These are phyloP conservation scores for Hoplias malabaricus DNA, from an alignment of 2,113 vertebrate species.

Conservation along the genomic window DNA sequence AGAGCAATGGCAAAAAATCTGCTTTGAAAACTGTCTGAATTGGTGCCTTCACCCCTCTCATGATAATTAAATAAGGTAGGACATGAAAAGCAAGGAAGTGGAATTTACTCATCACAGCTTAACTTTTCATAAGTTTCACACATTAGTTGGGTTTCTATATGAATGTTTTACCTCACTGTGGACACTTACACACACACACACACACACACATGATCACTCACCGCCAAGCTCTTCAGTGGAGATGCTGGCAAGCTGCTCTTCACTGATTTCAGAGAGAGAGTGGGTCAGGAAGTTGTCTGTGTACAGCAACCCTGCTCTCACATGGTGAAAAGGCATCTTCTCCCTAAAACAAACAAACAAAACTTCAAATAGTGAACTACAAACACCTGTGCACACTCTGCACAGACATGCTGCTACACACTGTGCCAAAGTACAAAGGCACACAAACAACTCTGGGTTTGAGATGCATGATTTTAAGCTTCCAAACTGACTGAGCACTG, in stretches of 20 bases:
- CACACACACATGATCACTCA: constrained; percentile 67
- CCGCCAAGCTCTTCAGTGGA: constrained; percentile 95
- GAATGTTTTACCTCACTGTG: too few relatives aligned
- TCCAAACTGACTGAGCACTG: constrained; percentile 7
- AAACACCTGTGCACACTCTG: neutral
- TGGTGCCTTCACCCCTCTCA: too few relatives aligned
- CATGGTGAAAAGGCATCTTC: constrained; percentile 99
- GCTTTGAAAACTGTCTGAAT: too few relatives aligned
- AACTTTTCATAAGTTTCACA: too few relatives aligned
- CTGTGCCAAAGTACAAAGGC: neutral
- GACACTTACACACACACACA: neutral
- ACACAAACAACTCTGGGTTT: neutral
- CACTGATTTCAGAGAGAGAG: constrained; percentile 88
- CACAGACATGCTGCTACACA: neutral
- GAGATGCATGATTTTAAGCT: neutral
- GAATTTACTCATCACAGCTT: too few relatives aligned
- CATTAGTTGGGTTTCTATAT: too few relatives aligned
- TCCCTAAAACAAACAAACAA: constrained; percentile 72
- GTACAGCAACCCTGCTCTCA: constrained; percentile 94
- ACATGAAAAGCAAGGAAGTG: too few relatives aligned
- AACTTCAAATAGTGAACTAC: constrained; percentile 8
- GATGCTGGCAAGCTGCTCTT: constrained; percentile 93
- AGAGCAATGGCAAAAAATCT: too few relatives aligned
- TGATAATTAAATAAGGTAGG: too few relatives aligned
- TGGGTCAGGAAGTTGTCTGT: constrained; percentile 96